Base-by-base conservation (phyloP, 2,797 vertebrate species). In the Neosilurus mollespiculum region DNA sequence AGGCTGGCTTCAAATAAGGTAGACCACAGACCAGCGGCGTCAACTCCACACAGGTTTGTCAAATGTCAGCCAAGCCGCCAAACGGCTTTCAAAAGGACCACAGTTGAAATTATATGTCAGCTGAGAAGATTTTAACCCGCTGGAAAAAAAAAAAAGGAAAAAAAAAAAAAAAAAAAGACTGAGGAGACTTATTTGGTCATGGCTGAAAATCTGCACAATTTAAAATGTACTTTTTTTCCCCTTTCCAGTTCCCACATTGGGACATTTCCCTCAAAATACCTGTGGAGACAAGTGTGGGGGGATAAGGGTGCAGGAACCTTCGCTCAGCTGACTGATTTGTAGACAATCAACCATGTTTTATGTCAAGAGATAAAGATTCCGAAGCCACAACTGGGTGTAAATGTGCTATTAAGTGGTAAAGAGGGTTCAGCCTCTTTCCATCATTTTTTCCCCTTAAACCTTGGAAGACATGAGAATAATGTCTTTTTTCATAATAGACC, bases 11-110 rank as follows among this genome's bases (percentile, higher is more conserved):
- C 84, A 87, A 90, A 90, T 90, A 92, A 92, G 91, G 90, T 92
- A 90, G 82, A 89, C 89, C 91, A 88, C 91, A 90, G 88, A 90
- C 88, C 89, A 88, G 81, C 70, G 77, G 86, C 88, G 87, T 90
- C 89, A 88, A 85, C 87, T 88, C 84, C 88, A 88, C 86, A 88
- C 89, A 92, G 89, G 89, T 92, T 91, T 89, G 87, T 88, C 87
- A 90, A 90, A 91, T 89, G 90, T 91, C 91, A 91, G 90, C 90
- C 90, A 91, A 92, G 88, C 91, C 90, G 87, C 88, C 80, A 80
- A 82, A 86, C 85, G 76, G 82, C 86, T 88, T 90, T 92, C 89
- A 91, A 90, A 90, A 80, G 85, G 87, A 90, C 90, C 90, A 81
- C 90, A 90, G 83, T 77, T 71, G 77, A 90, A 91, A 92, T 92